Base-by-base conservation (phyloP, 2,113 vertebrate species). In the Trogon surrucura region DNA sequence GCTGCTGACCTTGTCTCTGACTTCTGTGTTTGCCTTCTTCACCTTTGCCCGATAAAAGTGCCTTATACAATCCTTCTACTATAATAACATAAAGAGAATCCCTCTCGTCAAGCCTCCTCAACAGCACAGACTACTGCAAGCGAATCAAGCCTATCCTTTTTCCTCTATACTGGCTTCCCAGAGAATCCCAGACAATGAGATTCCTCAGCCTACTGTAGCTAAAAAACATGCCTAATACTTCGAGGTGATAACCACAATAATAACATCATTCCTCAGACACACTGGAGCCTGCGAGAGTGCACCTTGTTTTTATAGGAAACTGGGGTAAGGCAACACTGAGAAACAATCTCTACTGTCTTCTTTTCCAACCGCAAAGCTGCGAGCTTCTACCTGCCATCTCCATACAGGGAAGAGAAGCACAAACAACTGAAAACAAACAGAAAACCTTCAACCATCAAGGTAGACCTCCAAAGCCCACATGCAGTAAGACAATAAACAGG, bases 251-350 rank as follows among this genome's bases (percentile, higher is more conserved):
- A 93, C 80, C 80, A 78, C 70, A 86, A 50, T 71, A 95, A 93
- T 84, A 93, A 92, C 81, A 89, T 93, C 34, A 89, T 89, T 74
- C 86, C 80, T 91, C 77, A 95, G 95, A 95, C 95, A 95, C 56
- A 57, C 61, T 78, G 94, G 94, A 96, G 95, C 94, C 95, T 92
- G 74, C 80, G 45, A 66, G 74, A 64, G 65, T 16, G 32, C 91
- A 41, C 60, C 50, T 91, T 96, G 93, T 97, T 96, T 97, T 86
- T 89, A 20, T 92, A 95, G 89, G 89, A 95, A 92, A 60, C 48
- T 20, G 57, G 44, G 44, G 30, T 95, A 95, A 67, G 61, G 51
- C 83, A 86, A 70, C 16, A 38, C 58, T 13, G 45, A 88, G 53
- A 86, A 81, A 90, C 64, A 80, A 86, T 65, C 67, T 47, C 36